phyloP scores from a whole-genome alignment of 2,797 vertebrate species.

The Liasis olivaceus region DNA sequence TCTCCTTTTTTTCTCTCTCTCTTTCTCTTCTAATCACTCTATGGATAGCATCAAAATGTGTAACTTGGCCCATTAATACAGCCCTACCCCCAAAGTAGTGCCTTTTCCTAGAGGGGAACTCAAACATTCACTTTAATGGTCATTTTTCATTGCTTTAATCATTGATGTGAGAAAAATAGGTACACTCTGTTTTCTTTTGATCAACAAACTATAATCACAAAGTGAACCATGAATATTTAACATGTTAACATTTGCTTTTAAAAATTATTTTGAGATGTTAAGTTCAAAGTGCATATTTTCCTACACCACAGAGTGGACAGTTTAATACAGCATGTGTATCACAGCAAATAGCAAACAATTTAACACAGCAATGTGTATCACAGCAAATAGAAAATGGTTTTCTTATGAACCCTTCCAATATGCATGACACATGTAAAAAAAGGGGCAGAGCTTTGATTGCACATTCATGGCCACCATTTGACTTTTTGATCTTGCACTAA shows the following conservation, averaged over 20 bases:
- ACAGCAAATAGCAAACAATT: background rate
- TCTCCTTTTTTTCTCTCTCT: background rate
- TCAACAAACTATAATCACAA: background rate
- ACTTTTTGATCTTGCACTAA: background rate
- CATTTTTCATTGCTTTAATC: background rate
- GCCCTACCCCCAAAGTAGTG: background rate
- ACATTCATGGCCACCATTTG: background rate
- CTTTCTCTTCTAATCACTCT: background rate
- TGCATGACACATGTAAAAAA: background rate
- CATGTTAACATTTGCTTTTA: background rate
- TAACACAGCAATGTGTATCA: background rate
- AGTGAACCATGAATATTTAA: background rate
- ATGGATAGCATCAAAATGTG: background rate
- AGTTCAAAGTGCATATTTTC: background rate
- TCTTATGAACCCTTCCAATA: background rate
- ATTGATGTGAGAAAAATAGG: background rate
- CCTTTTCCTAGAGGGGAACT: background rate
- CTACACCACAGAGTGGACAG: background rate
- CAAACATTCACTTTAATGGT: background rate
- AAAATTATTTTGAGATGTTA: background rate
- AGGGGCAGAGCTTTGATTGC: background rate
- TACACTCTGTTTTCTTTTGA: background rate
- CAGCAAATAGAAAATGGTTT: background rate
- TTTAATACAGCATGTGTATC: background rate
- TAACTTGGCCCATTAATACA: background rate